Evolutionary conservation across 2,113 vertebrate genomes (phyloP), one percentile per base, ranked within the genome.

Genomic region (Sinocyclocheilus anshuiensis): DNA sequence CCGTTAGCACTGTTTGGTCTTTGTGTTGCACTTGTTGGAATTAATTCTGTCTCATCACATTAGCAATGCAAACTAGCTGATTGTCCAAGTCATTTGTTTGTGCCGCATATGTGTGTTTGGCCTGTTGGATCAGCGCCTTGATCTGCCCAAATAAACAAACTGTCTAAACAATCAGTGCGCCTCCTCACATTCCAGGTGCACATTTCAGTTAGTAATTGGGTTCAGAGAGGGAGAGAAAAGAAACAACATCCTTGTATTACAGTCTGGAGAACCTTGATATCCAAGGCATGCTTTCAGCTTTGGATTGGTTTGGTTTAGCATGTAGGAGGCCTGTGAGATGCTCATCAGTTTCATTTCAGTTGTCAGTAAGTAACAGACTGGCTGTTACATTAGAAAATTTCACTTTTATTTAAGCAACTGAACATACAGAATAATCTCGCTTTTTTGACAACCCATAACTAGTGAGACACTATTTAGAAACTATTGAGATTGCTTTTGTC

Each of bases 11-110:
- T 61, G 55, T 69, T 82, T 71, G 63, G 13, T 22, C 45, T 69
- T 53, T 71, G 45, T 69, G 10, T 71, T 53, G 24, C 80, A 36
- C 26, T 82, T 53, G 80, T 53, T 82, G 42, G 63, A 82, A 82
- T 82, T 71, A 67, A 82, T 69, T 71, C 24, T 53, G 81, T 82
- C 65, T 82, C 81, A 71, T 69, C 63, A 22, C 26, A 82, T 82
- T 82, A 82, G 63, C 81, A 69, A 36, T 53, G 81, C 48, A 53
- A 82, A 55, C 81, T 69, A 82, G 63, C 45, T 82, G 81, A 82
- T 82, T 82, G 81, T 71, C 65, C 63, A 12, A 71, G 81, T 50
- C 81, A 82, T 82, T 71, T 82, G 81, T 82, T 82, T 82, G 81
- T 82, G 45, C 39, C 26, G 48, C 81, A 77, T 55, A 71, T 82